Evolutionary conservation across 2,113 vertebrate species (phyloP).

Genomic region (Pycnonotus jocosus): DNA sequence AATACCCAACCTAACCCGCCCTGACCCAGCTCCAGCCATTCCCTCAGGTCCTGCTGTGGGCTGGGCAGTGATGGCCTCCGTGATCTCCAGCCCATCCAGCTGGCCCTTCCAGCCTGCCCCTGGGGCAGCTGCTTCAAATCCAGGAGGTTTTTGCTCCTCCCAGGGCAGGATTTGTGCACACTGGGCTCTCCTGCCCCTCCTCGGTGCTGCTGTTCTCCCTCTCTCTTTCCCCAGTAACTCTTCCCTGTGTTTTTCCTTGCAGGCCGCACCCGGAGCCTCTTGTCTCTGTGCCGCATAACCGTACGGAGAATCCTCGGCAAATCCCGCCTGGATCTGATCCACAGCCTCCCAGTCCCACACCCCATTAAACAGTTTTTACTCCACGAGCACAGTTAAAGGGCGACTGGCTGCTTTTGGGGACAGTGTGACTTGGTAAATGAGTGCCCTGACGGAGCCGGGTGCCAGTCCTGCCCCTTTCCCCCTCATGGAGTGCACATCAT

Average conservation of each 20-base stretch:
- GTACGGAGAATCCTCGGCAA: constrained; percentile 85
- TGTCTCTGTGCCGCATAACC: constrained; percentile 82
- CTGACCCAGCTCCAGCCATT: fast-evolving
- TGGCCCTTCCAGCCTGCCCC: neutral
- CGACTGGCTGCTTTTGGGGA: neutral
- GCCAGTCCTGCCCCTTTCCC: neutral
- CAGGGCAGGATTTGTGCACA: fast-evolving
- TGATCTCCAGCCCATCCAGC: neutral
- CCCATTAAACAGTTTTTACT: constrained; percentile 84
- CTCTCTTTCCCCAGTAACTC: neutral
- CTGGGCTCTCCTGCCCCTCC: neutral
- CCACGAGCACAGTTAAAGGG: constrained; percentile 62
- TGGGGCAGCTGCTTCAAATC: neutral
- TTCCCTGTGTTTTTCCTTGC: neutral
- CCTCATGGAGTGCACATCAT: neutral
- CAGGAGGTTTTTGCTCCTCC: neutral
- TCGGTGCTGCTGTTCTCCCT: neutral
- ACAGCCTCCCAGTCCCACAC: constrained; percentile 82
- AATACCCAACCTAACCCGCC: fast-evolving
- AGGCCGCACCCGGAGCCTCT: constrained; percentile 80
- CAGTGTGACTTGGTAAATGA: neutral
- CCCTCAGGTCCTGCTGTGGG: neutral
- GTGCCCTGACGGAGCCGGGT: neutral
- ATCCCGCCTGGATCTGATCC: constrained; percentile 76
- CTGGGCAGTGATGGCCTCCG: neutral